Evolutionary conservation across 2,888 invertebrate species (phyloP).

Genomic region (Erannis defoliaria): DNA sequence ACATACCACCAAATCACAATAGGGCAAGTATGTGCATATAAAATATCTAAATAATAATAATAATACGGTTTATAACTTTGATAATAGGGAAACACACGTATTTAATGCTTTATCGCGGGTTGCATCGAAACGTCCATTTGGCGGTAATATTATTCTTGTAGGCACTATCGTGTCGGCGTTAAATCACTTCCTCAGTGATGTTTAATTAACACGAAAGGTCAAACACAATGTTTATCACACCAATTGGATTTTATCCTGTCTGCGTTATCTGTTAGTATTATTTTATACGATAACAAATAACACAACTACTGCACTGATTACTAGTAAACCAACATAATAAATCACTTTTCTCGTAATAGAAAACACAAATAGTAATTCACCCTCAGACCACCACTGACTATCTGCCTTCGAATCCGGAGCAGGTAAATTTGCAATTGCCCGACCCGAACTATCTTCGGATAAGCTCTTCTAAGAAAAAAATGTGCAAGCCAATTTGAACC

Average conservation of each 20-base stretch:
- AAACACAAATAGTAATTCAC: conserved; percentile 48
- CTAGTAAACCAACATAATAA: conserved; percentile 29
- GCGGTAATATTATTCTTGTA: conserved; percentile 22
- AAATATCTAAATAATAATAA: conserved; percentile 41
- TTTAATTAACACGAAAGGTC: conserved; percentile 20
- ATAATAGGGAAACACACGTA: conserved; percentile 32
- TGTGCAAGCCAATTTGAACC: conserved; percentile 58
- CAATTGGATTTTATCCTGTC: conserved; percentile 18
- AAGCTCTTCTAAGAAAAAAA: conserved; percentile 54
- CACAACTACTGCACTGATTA: conserved; percentile 17
- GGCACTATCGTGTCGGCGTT: conserved; percentile 24
- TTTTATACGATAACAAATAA: conserved; percentile 18
- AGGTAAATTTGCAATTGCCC: conserved; percentile 76
- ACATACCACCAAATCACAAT: conserved; percentile 47
- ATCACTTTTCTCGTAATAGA: conserved; percentile 47
- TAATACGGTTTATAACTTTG: conserved; percentile 40
- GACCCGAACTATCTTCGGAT: conserved; percentile 59
- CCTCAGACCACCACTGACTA: conserved; percentile 48
- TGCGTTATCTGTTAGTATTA: conserved; percentile 4
- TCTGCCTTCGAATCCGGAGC: conserved; percentile 63
- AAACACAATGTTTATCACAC: conserved; percentile 14
- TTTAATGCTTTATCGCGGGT: conserved; percentile 29
- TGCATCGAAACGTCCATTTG: conserved; percentile 34
- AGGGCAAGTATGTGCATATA: conserved; percentile 44
- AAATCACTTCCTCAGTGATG: conserved; percentile 30